Evolutionary conservation across 1,140 invertebrate species (phyloP).

Genomic region (Elymnias hypermnestra): DNA sequence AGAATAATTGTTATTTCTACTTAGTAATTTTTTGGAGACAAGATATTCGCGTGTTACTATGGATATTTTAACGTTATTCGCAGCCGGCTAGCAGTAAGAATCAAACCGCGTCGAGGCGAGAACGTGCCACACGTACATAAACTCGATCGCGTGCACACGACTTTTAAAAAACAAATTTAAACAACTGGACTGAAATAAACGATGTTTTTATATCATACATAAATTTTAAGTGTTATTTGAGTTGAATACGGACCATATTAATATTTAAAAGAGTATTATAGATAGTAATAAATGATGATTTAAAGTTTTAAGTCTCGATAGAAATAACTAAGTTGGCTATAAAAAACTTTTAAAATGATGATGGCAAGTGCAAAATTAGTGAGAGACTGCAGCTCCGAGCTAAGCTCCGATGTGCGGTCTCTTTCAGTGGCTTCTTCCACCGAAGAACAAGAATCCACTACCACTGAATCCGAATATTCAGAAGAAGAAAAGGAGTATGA

Average conservation of each 20-base stretch:
- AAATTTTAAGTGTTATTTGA: slow-evolving; percentile 5
- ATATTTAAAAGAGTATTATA: neutral
- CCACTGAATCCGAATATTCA: slow-evolving; percentile 76
- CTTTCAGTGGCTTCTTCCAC: slow-evolving; percentile 69
- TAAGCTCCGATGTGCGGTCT: slow-evolving; percentile 67
- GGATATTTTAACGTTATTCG: slow-evolving; percentile 15
- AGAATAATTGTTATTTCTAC: neutral
- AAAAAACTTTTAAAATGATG: slow-evolving; percentile 55
- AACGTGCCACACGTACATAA: slow-evolving; percentile 29
- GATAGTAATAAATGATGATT: slow-evolving; percentile 9
- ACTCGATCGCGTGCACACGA: slow-evolving; percentile 28
- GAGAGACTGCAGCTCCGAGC: slow-evolving; percentile 71
- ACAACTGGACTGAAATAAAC: slow-evolving; percentile 17
- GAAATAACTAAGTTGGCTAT: neutral
- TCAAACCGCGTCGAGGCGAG: slow-evolving; percentile 31
- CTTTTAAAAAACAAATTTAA: slow-evolving; percentile 12
- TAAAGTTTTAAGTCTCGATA: neutral
- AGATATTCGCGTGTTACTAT: slow-evolving; percentile 24
- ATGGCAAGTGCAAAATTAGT: slow-evolving; percentile 75
- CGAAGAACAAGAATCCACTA: slow-evolving; percentile 68
- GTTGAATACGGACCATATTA: neutral
- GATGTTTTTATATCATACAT: slow-evolving; percentile 7
- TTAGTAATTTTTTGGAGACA: slow-evolving; percentile 20
- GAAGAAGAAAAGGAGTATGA: slow-evolving; percentile 83
- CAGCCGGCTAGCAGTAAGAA: slow-evolving; percentile 35